phyloP scores from a whole-genome alignment of 1,140 invertebrate genomes.

The Eumeta japonica region DNA sequence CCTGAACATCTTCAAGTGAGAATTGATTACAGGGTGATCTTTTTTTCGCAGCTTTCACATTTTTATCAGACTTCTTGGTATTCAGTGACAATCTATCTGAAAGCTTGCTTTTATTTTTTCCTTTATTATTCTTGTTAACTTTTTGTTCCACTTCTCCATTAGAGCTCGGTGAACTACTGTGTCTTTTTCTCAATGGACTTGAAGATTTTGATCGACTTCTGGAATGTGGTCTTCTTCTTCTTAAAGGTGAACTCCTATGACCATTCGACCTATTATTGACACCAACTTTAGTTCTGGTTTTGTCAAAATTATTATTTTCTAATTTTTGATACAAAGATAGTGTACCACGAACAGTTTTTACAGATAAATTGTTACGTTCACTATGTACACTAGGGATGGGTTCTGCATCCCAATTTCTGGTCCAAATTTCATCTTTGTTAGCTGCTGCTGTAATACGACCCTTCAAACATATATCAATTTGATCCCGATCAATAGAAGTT shows the following conservation, averaged over 20 bases:
- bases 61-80: constrained; percentile 47
- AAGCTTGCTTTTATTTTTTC: constrained; percentile 38
- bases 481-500: constrained; percentile 85
- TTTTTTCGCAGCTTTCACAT: constrained; percentile 58
- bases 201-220: constrained; percentile 38
- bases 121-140: constrained; percentile 36
- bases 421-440: constrained; percentile 80
- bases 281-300: constrained; percentile 23
- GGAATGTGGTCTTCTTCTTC: constrained; percentile 28
- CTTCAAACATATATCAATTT: constrained; percentile 90
- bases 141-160: constrained; percentile 46
- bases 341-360: constrained; percentile 55
- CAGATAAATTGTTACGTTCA: constrained; percentile 66
- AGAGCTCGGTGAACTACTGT: constrained; percentile 22
- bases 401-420: constrained; percentile 89
- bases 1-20: constrained; percentile 64
- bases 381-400: constrained; percentile 83
- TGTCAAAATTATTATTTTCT: constrained; percentile 33
- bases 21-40: constrained; percentile 69
- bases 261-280: constrained; percentile 20
- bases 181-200: constrained; percentile 36
- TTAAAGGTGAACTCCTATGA: constrained; percentile 32
- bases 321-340: constrained; percentile 55
- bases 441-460: constrained; percentile 87
- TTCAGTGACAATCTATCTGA: constrained; percentile 48